Evolutionary conservation across 2,797 vertebrate genomes (phyloP), one percentile per base, ranked within the genome.

Genomic region (Schizothorax lantsangensis): DNA sequence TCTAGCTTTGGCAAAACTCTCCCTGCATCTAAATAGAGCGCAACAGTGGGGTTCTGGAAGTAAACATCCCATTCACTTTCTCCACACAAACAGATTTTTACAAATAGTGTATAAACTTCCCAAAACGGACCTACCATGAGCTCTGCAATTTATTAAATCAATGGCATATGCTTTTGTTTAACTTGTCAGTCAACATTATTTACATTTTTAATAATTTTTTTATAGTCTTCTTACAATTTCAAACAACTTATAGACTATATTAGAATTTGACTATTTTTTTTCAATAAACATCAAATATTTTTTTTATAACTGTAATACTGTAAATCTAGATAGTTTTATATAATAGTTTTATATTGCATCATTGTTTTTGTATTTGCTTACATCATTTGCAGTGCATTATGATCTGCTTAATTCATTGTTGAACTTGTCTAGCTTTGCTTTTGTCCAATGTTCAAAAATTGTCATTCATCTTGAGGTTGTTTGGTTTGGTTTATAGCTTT

Each of bases 1-100:
- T 75, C 45, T 75, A 49, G 73, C 26, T 77, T 49, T 54, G 47
- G 73, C 33, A 54, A 52, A 77, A 52, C 73, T 52, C 73, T 52
- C 73, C 73, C 26, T 52, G 47, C 47, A 77, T 77, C 26, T 54
- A 52, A 52, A 33, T 21, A 54, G 17, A 77, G 17, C 11, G 19
- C 9, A 52, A 19, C 45, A 33, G 17, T 49, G 2, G 26, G 15
- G 26, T 21, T 75, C 73, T 33, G 45, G 45, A 33, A 33, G 73
- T 52, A 52, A 52, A 77, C 17, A 52, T 52, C 5, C 26, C 4
- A 52, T 52, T 77, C 30, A 52, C 30, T 77, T 52, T 75, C 17
- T 33, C 26, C 45, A 75, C 26, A 33, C 45, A 19, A 75, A 52
- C 47, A 36, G 33, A 17, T 68, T 68, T 68, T 38, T 21, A 38